Evolutionary conservation across 2,888 invertebrate species (phyloP), one percentile per base, ranked within the genome.

Genomic region (Galerucella calmariensis): DNA sequence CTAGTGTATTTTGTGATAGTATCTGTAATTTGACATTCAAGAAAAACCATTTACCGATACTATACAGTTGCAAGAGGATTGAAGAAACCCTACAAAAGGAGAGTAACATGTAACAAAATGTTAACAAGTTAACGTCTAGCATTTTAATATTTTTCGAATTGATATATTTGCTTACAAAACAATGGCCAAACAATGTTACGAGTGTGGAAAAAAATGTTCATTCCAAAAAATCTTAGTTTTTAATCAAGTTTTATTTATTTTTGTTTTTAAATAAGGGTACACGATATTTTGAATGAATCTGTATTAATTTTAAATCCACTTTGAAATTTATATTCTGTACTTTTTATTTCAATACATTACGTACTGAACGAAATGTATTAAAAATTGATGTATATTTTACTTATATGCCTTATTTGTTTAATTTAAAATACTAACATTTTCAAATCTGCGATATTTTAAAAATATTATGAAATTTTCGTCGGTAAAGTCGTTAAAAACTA

Each of bases 171-270:
- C 14, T 48, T 48, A 3, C 48, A 48, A 48, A 48, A 48, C 4
- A 48, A 14, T 12, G 4, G 48, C 48, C 48, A 48, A 48, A 48
- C 11, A 10, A 46, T 46, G 46, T 10, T 12, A 12, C 3, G 5
- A 14, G 48, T 48, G 48, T 48, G 0, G 11, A 48, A 48, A 48
- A 48, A 48, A 53, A 16, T 58, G 58, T 58, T 58, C 58, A 58
- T 58, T 58, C 58, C 58, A 58, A 58, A 58, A 53, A 58, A 58
- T 58, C 8, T 58, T 58, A 58, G 58, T 58, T 58, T 58, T 58
- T 58, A 58, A 58, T 58, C 16, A 10, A 20, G 6, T 58, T 58
- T 58, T 58, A 58, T 58, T 58, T 58, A 58, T 58, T 58, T 58
- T 58, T 48, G 35, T 41, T 41, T 41, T 41, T 41, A 41, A 48